Base-by-base conservation (phyloP, 2,888 invertebrate species). In the Scaptomyza reducta region DNA sequence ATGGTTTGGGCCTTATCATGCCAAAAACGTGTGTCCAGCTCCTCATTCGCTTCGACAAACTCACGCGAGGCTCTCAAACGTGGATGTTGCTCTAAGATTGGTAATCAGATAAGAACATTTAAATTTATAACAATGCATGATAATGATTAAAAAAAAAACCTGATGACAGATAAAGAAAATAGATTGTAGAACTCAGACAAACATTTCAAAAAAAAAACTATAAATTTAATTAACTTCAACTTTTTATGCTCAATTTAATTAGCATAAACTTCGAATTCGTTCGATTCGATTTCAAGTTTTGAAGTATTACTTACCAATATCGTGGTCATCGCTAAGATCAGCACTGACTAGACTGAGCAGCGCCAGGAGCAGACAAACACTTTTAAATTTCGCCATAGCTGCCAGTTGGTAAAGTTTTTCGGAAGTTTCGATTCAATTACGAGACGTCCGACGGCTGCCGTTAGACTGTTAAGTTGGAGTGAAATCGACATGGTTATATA, bases 21-120 rank as follows among this genome's bases (percentile, higher is more conserved):
- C 92, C 92, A 92, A 70, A 77, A 91, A 38, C 79, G 75, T 46
- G 89, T 83, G 9, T 89, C 57, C 25, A 86, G 57, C 56, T 89
- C 89, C 58, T 80, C 87, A 16, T 76, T 69, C 35, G 74, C 14
- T 35, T 73, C 74, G 13, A 49, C 57, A 7, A 74, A 71, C 16
- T 89, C 78, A 18, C 76, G 76, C 16, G 74, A 66, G 38, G 29
- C 29, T 7, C 4, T 10, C 57, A 90, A 53, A 4, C 61, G 70
- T 9, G 90, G 88, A 77, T 88, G 88, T 70, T 85, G 88, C 27
- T 51, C 74, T 85, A 10, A 10, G 50, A 18, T 14, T 10, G 22
- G 31, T 7, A 40, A 33, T 22, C 18, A 35, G 10, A 18, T 33
- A 11, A 33, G 25, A 14, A 38, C 22, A n/a, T 27, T 33, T 10